A percentile compares a stretch with the other conserved stretches of the same genome.
phyloP scores from a whole-genome alignment of 2,797 vertebrate genomes.

The Pyrocephalus nanus region DNA sequence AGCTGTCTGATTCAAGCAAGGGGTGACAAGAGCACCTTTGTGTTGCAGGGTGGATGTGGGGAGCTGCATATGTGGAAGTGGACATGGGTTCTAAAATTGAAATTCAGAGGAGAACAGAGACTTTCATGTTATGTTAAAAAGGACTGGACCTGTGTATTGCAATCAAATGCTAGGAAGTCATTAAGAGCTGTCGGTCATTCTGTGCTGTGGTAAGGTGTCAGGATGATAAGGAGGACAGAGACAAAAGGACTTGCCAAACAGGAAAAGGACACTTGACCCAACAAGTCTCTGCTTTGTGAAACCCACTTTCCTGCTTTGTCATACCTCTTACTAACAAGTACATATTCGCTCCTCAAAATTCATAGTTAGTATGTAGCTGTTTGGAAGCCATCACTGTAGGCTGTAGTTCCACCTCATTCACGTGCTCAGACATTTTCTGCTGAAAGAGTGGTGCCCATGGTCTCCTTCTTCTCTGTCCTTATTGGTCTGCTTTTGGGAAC shows the following conservation, averaged over 20 bases:
- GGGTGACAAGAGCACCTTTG: background rate
- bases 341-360: background rate
- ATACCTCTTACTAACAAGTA: background rate
- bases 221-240: slow-evolving; percentile 57
- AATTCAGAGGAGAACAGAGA: background rate
- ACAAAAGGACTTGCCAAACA: slow-evolving; percentile 70
- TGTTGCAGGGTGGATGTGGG: background rate
- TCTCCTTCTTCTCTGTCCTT: background rate
- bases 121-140: background rate
- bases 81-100: background rate
- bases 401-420: background rate
- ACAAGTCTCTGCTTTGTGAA: slow-evolving; percentile 50
- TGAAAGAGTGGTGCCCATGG: background rate
- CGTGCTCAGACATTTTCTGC: background rate
- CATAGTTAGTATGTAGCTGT: background rate
- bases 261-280: slow-evolving; percentile 70
- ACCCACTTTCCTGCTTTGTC: slow-evolving; percentile 44
- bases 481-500: background rate
- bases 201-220: slow-evolving; percentile 52
- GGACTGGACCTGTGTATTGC: background rate
- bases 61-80: background rate
- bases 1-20: background rate
- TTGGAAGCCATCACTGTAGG: rapidly evolving
- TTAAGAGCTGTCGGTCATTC: slow-evolving; percentile 58
- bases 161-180: slow-evolving; percentile 62